Conservation (phyloP, 1,140 invertebrate species). For the Drosophila watanabei region DNA sequence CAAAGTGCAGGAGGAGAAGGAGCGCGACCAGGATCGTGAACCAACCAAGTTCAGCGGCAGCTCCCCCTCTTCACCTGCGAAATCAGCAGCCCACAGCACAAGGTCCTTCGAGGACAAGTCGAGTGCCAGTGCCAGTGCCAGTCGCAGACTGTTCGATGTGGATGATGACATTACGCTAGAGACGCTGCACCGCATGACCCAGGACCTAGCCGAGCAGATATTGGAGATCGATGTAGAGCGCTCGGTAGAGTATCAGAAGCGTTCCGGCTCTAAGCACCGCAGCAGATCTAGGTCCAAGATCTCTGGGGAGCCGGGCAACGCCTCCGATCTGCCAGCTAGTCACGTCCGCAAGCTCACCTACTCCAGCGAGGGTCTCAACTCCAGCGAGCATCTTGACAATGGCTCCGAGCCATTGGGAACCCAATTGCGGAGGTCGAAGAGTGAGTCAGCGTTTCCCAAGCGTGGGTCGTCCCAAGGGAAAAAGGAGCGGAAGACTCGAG, state of each 20-base stretch:
- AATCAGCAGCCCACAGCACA: not conserved
- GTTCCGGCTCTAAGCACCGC: slow-evolving; percentile 58
- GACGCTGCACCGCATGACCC: slow-evolving; percentile 53
- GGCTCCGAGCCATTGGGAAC: not conserved
- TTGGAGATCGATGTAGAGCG: slow-evolving; percentile 63
- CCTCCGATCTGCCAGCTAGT: not conserved
- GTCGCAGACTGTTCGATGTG: slow-evolving; percentile 23
- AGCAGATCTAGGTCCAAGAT: slow-evolving; percentile 50
- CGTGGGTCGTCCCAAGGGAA: not conserved
- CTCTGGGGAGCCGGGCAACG: slow-evolving; percentile 4
- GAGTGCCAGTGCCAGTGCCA: slow-evolving; percentile 1
- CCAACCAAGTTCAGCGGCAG: not conserved
- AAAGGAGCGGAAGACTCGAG: slow-evolving; percentile 21
- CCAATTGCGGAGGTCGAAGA: slow-evolving; percentile 35
- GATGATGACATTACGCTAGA: slow-evolving; percentile 57
- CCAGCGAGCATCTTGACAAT: slow-evolving; percentile 53
- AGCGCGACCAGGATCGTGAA: not conserved
- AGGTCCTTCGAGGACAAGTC: slow-evolving; percentile 16
- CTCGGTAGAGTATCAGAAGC: slow-evolving; percentile 59
- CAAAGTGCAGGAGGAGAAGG: slow-evolving; percentile 14
- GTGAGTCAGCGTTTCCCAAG: slow-evolving; percentile 36
- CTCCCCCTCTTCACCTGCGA: slow-evolving; percentile 9
- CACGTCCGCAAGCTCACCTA: slow-evolving; percentile 69
- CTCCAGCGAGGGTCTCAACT: slow-evolving; percentile 55
- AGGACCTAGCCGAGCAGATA: slow-evolving; percentile 59